Conservation (phyloP, 2,113 vertebrate species). For the Callionymus lyra region DNA sequence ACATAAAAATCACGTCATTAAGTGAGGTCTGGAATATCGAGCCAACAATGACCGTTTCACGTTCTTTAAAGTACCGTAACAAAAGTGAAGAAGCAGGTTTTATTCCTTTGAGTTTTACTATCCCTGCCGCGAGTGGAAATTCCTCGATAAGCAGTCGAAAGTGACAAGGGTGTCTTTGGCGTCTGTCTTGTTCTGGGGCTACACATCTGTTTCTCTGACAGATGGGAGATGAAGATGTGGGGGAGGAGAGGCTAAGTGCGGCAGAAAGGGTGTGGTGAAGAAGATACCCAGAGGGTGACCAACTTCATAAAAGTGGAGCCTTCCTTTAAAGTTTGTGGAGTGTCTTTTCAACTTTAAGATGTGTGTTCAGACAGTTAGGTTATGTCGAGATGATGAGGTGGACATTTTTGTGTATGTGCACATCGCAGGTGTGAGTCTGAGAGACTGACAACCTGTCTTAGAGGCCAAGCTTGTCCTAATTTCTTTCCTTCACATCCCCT, state of each 20-base stretch:
- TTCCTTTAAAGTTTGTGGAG: too few species aligned
- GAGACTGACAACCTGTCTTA: constrained; percentile 45
- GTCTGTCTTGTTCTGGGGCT: constrained; percentile 9
- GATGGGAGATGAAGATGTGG: constrained; percentile 16
- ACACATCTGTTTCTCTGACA: constrained; percentile 35
- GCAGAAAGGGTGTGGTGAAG: too few species aligned
- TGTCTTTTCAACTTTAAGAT: too few species aligned
- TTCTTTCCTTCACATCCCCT: constrained; percentile 17
- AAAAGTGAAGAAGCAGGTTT: too few species aligned
- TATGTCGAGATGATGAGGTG: neutral
- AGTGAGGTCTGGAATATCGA: too few species aligned
- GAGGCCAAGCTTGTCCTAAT: constrained; percentile 36
- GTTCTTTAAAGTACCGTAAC: too few species aligned
- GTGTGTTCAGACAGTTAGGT: too few species aligned
- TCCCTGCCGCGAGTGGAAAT: constrained; percentile 1
- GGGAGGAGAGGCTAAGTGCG: neutral
- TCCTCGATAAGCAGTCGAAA: constrained; percentile 12
- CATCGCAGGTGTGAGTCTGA: constrained; percentile 34
- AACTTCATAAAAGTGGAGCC: too few species aligned
- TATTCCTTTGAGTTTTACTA: constrained; percentile 17
- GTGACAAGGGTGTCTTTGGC: constrained; percentile 5
- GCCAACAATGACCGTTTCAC: too few species aligned
- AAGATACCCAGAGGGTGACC: too few species aligned
- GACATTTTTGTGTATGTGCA: constrained; percentile 26
- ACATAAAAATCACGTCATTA: too few species aligned